Conservation (phyloP, 2,113 vertebrate species). For the Orthonyx spaldingii region DNA sequence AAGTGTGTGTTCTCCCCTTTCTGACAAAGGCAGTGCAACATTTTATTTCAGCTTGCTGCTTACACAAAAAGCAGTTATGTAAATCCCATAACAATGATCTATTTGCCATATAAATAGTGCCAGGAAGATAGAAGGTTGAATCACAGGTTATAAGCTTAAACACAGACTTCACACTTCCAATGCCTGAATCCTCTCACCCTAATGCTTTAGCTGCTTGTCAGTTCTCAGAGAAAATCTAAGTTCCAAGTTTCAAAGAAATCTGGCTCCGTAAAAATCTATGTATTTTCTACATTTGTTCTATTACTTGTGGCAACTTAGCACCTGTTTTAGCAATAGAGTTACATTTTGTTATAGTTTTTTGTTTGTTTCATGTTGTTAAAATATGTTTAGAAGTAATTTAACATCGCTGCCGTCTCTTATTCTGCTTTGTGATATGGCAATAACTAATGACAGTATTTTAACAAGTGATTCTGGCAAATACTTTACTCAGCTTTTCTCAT, state of each 20-base stretch:
- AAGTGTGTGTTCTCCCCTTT: background rate
- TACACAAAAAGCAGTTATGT: background rate
- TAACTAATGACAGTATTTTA: background rate
- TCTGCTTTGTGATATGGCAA: background rate
- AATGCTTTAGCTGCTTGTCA: background rate
- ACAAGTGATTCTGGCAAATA: background rate
- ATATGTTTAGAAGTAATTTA: background rate
- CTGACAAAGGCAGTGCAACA: background rate
- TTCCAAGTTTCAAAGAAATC: background rate
- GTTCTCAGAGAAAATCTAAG: background rate
- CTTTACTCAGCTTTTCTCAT: background rate
- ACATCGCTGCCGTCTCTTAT: background rate
- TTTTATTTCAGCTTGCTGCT: background rate
- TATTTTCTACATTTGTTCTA: background rate
- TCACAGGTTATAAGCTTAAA: background rate
- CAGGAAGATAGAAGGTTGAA: background rate
- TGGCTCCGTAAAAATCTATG: rapidly evolving
- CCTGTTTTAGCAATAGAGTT: background rate
- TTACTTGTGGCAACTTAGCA: background rate
- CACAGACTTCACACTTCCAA: background rate
- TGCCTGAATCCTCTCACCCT: background rate
- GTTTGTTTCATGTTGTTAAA: background rate
- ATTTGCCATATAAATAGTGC: background rate
- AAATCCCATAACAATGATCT: conserved; percentile 20
- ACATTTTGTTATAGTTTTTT: rapidly evolving